phyloP scores from a whole-genome alignment of 2,797 vertebrate genomes.

The Falco peregrinus region DNA sequence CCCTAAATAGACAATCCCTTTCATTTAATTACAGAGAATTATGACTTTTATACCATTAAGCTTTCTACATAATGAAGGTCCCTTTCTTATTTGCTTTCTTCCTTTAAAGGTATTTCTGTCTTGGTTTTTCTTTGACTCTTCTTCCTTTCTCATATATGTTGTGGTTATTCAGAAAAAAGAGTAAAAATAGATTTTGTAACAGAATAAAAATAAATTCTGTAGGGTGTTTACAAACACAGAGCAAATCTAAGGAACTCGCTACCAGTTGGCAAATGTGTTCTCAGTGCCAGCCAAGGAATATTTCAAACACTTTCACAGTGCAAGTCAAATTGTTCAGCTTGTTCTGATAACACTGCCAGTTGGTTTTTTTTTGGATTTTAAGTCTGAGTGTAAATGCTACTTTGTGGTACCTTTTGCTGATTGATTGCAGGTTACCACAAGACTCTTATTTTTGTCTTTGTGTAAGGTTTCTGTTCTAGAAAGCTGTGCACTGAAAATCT shows the following conservation, averaged over 20 bases:
- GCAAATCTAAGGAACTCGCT: background rate
- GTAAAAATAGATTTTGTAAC: background rate
- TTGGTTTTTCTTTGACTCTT: background rate
- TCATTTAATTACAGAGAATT: background rate
- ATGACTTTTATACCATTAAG: background rate
- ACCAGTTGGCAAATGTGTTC: background rate
- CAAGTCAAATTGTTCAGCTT: background rate
- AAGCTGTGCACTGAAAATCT: background rate
- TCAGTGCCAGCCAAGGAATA: constrained; percentile 29
- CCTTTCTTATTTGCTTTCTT: background rate
- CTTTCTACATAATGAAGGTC: background rate
- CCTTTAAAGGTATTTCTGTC: background rate
- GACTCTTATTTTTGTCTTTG: background rate
- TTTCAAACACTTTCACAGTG: background rate
- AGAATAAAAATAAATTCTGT: background rate
- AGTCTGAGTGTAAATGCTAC: background rate
- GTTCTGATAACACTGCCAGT: background rate
- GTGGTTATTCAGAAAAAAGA: background rate
- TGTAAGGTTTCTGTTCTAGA: background rate
- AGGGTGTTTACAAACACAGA: constrained; percentile 34
- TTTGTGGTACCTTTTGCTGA: background rate
- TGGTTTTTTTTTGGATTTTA: background rate
- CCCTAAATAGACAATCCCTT: background rate
- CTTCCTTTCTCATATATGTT: background rate
- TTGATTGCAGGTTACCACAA: background rate